Evolutionary conservation across 2,113 vertebrate species (phyloP).

Genomic region (Sitta europaea): DNA sequence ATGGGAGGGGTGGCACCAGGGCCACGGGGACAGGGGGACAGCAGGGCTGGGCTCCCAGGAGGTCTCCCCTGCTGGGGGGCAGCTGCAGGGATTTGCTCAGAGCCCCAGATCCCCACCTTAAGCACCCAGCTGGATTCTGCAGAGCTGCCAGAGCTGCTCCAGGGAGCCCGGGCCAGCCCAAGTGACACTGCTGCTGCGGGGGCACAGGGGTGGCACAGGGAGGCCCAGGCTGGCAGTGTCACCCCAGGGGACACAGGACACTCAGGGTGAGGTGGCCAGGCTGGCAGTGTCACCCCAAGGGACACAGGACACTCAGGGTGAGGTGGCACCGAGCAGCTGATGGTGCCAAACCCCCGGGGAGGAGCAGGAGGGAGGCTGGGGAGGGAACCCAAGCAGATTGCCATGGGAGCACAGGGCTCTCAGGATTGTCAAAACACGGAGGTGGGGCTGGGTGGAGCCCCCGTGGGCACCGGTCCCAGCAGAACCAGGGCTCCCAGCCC

Average conservation of each 20-base stretch:
- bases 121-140: neutral
- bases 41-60: too few species aligned
- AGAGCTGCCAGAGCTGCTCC: neutral
- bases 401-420: constrained; percentile 30
- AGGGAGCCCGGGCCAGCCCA: neutral
- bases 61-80: too few species aligned
- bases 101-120: fast-evolving
- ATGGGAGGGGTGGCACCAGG: constrained; percentile 8
- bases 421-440: constrained; percentile 74
- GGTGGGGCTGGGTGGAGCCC: neutral
- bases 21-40: neutral
- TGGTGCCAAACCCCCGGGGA: neutral
- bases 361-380: neutral
- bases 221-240: neutral
- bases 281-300: neutral
- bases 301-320: neutral
- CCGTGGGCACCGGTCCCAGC: neutral
- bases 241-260: neutral
- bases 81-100: too few species aligned
- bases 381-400: neutral
- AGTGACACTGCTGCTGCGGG: neutral
- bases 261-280: too few species aligned
- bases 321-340: neutral
- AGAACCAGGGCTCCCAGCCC: neutral
- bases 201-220: neutral